phyloP scores from a whole-genome alignment of 2,113 vertebrate genomes.

The Neolamprologus fasciatus region DNA sequence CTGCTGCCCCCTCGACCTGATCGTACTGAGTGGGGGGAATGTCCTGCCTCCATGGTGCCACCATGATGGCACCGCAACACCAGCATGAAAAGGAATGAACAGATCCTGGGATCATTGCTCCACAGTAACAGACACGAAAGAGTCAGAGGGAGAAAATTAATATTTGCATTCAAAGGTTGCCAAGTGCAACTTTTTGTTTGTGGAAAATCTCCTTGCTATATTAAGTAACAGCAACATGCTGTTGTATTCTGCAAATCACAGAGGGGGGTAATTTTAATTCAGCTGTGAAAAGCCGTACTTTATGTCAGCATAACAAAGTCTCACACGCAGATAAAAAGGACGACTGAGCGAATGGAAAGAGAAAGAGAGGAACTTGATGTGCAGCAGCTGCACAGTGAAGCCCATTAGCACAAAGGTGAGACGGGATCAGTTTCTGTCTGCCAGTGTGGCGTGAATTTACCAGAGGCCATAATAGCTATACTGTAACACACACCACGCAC shows the following conservation, averaged over 20 bases:
- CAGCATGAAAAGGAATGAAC: background rate
- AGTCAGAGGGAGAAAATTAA: background rate
- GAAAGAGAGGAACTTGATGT: background rate
- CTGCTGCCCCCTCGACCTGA: background rate
- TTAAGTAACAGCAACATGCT: background rate
- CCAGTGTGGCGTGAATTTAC: conserved; percentile 1
- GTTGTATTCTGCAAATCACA: background rate
- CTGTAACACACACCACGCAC: background rate
- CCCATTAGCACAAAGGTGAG: conserved; percentile 31
- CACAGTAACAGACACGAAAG: background rate
- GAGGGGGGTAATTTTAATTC: background rate
- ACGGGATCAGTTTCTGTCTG: conserved; percentile 52
- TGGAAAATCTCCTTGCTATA: background rate
- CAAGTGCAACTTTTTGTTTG: background rate
- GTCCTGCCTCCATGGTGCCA: background rate
- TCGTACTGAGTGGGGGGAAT: background rate
- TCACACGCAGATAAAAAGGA: background rate
- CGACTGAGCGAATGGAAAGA: conserved; percentile 21
- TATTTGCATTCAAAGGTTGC: background rate
- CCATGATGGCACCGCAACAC: background rate
- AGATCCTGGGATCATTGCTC: background rate
- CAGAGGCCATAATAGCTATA: background rate
- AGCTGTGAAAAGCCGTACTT: conserved; percentile 14
- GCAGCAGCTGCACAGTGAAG: background rate
- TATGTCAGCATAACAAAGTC: background rate